Percentiles rank a stretch among this genome's conserved stretches.
Evolutionary conservation across 2,113 vertebrate species (phyloP).

Genomic region (Ceratotherium simum): DNA sequence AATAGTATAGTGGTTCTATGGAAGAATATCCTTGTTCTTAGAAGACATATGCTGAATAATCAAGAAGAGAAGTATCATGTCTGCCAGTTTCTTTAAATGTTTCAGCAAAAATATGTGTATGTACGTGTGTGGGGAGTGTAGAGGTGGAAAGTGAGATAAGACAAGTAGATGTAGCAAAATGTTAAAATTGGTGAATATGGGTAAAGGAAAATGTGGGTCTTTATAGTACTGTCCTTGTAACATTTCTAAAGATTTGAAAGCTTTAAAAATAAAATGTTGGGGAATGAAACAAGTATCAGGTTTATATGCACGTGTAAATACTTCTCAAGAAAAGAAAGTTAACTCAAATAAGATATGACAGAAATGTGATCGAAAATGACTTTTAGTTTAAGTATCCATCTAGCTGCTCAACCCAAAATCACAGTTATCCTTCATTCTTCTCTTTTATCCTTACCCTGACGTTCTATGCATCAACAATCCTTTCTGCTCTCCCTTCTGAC

Average conservation of each 20-base stretch:
- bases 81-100: neutral
- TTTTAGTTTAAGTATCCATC: neutral
- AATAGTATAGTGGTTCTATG: neutral
- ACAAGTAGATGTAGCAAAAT: neutral
- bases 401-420: neutral
- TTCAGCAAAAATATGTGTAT: neutral
- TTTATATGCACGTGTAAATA: neutral
- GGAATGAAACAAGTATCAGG: neutral
- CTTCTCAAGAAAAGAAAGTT: neutral
- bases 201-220: neutral
- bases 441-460: neutral
- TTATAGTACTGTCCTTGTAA: neutral
- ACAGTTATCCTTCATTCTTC: neutral
- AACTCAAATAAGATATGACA: neutral
- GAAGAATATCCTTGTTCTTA: neutral
- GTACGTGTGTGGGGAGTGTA: neutral
- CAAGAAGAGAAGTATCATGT: neutral
- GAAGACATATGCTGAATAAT: neutral
- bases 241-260: neutral
- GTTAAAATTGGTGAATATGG: neutral
- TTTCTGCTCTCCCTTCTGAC: neutral
- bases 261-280: slow-evolving; percentile 29
- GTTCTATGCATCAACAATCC: neutral
- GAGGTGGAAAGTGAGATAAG: neutral
- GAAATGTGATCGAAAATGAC: neutral